Base-by-base conservation (phyloP, 2,888 invertebrate genomes). In the Blastobasis lacticolella region DNA sequence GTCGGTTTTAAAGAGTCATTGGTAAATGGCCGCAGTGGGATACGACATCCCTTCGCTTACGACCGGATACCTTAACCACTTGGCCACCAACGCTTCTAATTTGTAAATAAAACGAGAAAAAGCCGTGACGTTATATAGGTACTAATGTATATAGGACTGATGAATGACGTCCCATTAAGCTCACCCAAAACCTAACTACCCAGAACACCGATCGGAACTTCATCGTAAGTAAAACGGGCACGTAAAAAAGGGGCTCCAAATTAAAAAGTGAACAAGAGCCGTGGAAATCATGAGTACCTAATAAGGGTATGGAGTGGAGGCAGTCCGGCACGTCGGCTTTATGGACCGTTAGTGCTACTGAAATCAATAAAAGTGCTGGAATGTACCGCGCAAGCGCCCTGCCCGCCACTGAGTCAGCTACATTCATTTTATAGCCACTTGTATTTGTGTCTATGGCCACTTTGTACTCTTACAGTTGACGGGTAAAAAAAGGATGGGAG, bases 311-410 rank as follows among this genome's bases (percentile, higher is more conserved):
- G 73, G 78, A 80, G 79, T 73, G 71, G 76, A 78, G 77, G 73
- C 76, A 71, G 86, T 80, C 82, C 83, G 72, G 85, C 81, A 84
- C 84, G 84, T 83, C 84, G 84, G 77, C 71, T 80, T 81, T 84
- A 88, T 89, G 81, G 88, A 81, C 88, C 90, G 90, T 90, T 90
- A 90, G 89, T 89, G 90, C 91, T 90, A 90, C 91, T 90, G 91
- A 90, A 91, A 91, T 91, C 91, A 91, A 91, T 91, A 91, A 91
- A 91, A 91, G 90, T 88, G 78, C 85, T 81, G 77, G 88, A 89
- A 89, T 88, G 86, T 85, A 85, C 87, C 78, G 89, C 88, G 79
- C 89, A 89, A 88, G 89, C 89, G 89, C 88, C 75, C 68, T 69
- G 71, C 67, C 68, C 71, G 74, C 64, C 61, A 82, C 84, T 83